Base-by-base conservation (phyloP, 2,797 vertebrate genomes). In the Bryconaethiops microstoma region DNA sequence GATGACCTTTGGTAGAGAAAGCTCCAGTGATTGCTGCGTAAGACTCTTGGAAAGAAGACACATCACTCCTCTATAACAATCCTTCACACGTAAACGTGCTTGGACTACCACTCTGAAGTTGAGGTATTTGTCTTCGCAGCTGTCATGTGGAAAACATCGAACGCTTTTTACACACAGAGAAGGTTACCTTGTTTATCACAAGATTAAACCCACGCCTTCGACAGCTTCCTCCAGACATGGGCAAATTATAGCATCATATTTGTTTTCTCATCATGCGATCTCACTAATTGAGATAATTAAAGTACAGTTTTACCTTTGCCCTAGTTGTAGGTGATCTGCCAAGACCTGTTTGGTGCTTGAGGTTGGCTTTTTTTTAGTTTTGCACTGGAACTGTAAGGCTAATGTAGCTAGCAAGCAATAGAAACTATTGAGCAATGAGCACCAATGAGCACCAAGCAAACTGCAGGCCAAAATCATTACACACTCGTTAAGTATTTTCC, bases 1-100 rank as follows among this genome's bases (percentile, higher is more conserved):
- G 65, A 64, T 76, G 52, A 73, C 75, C 55, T 80, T 76, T 77
- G 21, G 13, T 52, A 6, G 21, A 13, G 48, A 40, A 55, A 4
- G 7, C 25, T 29, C 45, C 50, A 13, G 6, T 35, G 54, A 63
- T 54, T 79, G 57, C 59, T 52, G 42, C 17, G 54, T 35, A 82
- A n/a, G 45, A 82, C 14, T 67, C 6, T 50, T 55, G 29, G 48
- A 62, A 62, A 35, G 63, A 40, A 67, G 48, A 60, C 16, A 13
- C 74, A 82, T 14, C 52, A 68, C 21, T 21, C 64, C 42, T 19
- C 40, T 39, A 12, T 77, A 48, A 39, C 35, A 69, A 14, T 16
- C 29, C 48, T 25, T 29, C 52, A 60, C 52, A 69, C 63, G 68
- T 54, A 52, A 40, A 62, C 64, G 72, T 72, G 21, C 19, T 73